phyloP scores from a whole-genome alignment of 1,140 invertebrate species.

The Leptopilina clavipes region DNA sequence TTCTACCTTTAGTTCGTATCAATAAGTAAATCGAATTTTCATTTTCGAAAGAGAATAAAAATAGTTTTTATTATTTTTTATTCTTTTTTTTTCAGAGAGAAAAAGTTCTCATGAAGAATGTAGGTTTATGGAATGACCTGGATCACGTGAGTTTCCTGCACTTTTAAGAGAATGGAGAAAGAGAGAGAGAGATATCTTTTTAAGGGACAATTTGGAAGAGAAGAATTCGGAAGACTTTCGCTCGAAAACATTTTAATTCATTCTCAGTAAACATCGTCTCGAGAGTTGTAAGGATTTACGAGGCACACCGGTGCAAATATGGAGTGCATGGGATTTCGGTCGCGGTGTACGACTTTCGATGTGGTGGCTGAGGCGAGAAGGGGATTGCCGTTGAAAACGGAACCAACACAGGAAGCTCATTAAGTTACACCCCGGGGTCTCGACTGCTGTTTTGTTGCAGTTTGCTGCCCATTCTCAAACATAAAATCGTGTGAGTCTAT shows the following conservation, averaged over 20 bases:
- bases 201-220: not conserved
- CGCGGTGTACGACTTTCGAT: not conserved
- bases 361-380: conserved; percentile 2
- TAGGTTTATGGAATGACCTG: not conserved
- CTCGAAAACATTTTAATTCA: conserved; percentile 29
- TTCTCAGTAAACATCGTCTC: conserved; percentile 17
- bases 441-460: conserved; percentile 31
- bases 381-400: conserved; percentile 52
- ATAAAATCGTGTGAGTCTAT: conserved; percentile 40
- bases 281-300: conserved; percentile 19
- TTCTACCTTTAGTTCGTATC: no score
- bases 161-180: not conserved
- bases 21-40: no score
- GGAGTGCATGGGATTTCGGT: conserved; percentile 10
- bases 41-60: no score
- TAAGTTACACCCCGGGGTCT: conserved; percentile 61
- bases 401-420: conserved; percentile 63
- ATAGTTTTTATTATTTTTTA: no score
- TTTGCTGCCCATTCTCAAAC: conserved; percentile 14
- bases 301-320: conserved; percentile 20
- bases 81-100: no score
- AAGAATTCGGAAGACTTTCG: not conserved
- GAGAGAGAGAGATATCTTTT: not conserved
- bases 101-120: no score
- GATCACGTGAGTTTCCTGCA: not conserved